phyloP scores from a whole-genome alignment of 2,797 vertebrate genomes.

The Synaphobranchus kaupii region DNA sequence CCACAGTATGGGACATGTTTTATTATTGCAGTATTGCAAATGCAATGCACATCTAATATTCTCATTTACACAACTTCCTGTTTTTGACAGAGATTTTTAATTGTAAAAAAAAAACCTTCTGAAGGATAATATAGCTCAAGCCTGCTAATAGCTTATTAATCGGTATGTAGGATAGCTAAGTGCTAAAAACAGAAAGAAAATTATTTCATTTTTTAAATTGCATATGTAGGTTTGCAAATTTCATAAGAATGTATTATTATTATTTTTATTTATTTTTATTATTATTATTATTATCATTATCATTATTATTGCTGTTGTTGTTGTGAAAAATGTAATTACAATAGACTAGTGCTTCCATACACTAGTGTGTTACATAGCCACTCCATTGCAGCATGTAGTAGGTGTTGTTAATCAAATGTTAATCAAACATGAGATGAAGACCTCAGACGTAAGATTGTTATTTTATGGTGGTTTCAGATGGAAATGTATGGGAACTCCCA shows the following conservation, averaged over 20 bases:
- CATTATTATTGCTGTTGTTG: too few species aligned
- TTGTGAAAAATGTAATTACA: neutral
- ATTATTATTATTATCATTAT: too few species aligned
- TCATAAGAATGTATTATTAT: neutral
- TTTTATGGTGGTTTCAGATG: neutral
- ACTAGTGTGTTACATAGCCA: neutral
- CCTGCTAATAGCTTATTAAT: too few species aligned
- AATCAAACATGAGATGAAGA: neutral
- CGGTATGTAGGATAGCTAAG: too few species aligned
- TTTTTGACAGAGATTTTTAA: neutral
- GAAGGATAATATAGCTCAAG: too few species aligned
- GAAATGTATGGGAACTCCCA: neutral
- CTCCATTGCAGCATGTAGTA: neutral
- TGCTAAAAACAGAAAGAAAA: neutral
- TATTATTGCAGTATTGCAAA: too few species aligned
- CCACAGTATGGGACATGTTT: too few species aligned
- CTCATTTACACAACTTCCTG: too few species aligned
- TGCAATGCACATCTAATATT: too few species aligned
- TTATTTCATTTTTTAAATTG: neutral
- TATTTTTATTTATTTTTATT: neutral
- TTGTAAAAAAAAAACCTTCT: neutral
- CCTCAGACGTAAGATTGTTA: neutral
- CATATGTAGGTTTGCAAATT: too few species aligned
- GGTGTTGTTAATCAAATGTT: too few species aligned
- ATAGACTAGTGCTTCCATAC: neutral